Conservation (phyloP, 2,797 vertebrate species). For the Pampus argenteus region DNA sequence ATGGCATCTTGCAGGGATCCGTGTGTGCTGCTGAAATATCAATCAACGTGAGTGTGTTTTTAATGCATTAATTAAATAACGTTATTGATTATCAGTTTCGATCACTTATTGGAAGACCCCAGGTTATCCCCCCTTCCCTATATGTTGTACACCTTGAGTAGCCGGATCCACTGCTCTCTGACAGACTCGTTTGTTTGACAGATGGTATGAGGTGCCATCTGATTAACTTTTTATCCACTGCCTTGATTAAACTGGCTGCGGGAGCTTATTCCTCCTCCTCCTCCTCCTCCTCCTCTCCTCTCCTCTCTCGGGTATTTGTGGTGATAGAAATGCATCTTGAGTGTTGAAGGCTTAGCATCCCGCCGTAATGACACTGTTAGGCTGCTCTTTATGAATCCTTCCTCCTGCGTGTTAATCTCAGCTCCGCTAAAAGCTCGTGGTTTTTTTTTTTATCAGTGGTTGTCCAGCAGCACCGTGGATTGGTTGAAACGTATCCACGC, state of each 20-base stretch:
- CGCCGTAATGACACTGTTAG: background rate
- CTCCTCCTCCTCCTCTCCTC: too few species aligned
- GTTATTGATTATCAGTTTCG: background rate
- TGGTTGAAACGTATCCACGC: background rate
- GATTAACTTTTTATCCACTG: slow-evolving; percentile 69
- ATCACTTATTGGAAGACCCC: background rate
- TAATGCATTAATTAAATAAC: too few species aligned
- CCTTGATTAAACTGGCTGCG: slow-evolving; percentile 58
- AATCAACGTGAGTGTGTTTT: background rate
- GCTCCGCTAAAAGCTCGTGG: slow-evolving; percentile 34
- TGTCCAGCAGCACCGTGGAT: slow-evolving; percentile 24
- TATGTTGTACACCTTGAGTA: background rate
- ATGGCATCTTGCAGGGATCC: slow-evolving; percentile 13
- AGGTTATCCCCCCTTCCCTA: background rate
- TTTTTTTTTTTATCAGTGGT: too few species aligned
- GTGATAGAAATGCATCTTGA: background rate
- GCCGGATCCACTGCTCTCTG: slow-evolving; percentile 33
- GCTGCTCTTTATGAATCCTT: background rate
- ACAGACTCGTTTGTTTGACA: slow-evolving; percentile 62
- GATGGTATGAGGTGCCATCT: slow-evolving; percentile 72
- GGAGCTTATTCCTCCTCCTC: slow-evolving; percentile 53
- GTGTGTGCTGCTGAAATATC: background rate
- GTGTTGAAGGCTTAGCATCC: slow-evolving; percentile 12
- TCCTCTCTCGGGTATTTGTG: background rate
- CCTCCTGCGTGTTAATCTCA: background rate